Base-by-base conservation (phyloP, 2,797 vertebrate species). In the Sebastes taczanowskii region DNA sequence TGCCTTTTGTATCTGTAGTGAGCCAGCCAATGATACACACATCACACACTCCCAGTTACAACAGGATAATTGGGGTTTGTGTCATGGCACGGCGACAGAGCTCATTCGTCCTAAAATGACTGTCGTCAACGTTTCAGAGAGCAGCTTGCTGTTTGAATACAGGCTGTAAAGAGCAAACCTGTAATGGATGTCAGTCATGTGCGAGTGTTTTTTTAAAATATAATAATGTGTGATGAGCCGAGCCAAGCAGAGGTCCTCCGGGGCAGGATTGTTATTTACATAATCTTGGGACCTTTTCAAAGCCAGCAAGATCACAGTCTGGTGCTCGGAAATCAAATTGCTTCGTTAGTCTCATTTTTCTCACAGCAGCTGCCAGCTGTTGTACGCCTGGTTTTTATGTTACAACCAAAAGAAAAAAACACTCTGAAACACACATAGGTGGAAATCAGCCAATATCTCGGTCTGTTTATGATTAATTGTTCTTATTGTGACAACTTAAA, bases 221-320 rank as follows among this genome's bases (percentile, higher is more conserved):
- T 61, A 67, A 83, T 77, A 29, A 53, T 55, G 74, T 32, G 46
- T n/a, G 74, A 83, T 78, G 78, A 77, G 73, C n/a, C 5, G 38
- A 78, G 66, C 23, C 7, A 25, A 80, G 73, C 9, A 3, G 20
- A 34, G 35, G 32, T 42, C 25, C 72, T 32, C 55, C 6, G 4
- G 35, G 78, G 61, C 11, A 16, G 56, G 70, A 22, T 73, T 78
- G 34, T 62, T 87, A 67, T 83, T 87, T 52, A 75, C 61, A 61
- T 81, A 55, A 66, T 73, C 62, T 20, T 9, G 53, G 30, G 78
- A 81, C 72, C 34, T 78, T 83, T 78, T 76, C 58, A 63, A 68
- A 76, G 74, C 73, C 8, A 3, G 46, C 6, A n/a, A 53, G 58
- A 65, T 82, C 72, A 64, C 67, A 56, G 42, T 6, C 63, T 59